Base-by-base conservation (phyloP, 2,888 invertebrate species). In the Drosophila testacea region DNA sequence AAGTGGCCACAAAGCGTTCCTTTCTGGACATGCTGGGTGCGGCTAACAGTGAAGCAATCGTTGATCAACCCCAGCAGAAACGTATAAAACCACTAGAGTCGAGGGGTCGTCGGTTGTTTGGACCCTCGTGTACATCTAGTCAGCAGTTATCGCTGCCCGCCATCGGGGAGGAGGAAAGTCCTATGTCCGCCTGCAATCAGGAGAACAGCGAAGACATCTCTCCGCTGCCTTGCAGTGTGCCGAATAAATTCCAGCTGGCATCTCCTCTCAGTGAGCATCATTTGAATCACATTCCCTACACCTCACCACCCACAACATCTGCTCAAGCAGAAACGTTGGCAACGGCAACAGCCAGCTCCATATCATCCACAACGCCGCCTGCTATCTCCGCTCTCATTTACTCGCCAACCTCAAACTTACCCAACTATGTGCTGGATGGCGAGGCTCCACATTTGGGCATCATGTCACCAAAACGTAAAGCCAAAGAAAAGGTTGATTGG, bases 351-450 rank as follows among this genome's bases (percentile, higher is more conserved):
- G 28, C 55, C 55, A 10, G 51, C 44, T 10, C 11, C 22, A 6
- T 44, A 2, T 41, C 36, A 5, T 22, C 32, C 6, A 61, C 44
- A 32, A 62, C 61, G 0, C 30, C 76, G 0, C 66, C 6, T n/a
- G 11, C 46, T 3, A 28, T 57, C 13, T 67, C 86, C 22, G 91
- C 76, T 69, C 91, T 73, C 71, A 92, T 77, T 88, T 93, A 93
- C 51, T 95, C 96, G 1, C 96, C 96, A 0, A 96, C 96, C 0
- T 93, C 94, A 13, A 95, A 96, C 90, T 91, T 97, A 69, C 97
- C 97, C 0, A 95, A 97, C 92, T 97, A 94, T 83, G 96, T 96
- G 0, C 78, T 95, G 11, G 95, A 95, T 80, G 97, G 97, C 0
- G 95, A 95, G 39, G 96, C 96, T 0, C 97, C 97, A 0, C 96